A percentile compares a stretch with the other conserved stretches of the same genome.
Evolutionary conservation across 2,797 vertebrate species (phyloP).

Genomic region (Hippoglossus hippoglossus): DNA sequence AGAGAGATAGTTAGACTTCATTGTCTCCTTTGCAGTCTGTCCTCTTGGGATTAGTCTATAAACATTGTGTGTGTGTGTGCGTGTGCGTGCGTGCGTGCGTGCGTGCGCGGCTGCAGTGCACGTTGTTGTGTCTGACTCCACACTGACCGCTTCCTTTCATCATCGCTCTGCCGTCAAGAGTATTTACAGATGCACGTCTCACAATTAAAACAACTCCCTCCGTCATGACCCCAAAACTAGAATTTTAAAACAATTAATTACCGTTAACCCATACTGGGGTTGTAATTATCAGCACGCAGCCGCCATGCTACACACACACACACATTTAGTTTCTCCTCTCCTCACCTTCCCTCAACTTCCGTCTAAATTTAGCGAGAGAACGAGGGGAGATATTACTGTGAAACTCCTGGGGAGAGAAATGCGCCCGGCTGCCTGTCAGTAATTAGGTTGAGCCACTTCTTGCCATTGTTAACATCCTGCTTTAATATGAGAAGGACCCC

Average conservation of each 20-base stretch:
- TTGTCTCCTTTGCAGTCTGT: conserved; percentile 65
- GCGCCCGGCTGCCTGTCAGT: conserved; percentile 65
- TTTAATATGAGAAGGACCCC: conserved; percentile 80
- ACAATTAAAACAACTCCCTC: conserved; percentile 72
- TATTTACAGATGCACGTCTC: conserved; percentile 77
- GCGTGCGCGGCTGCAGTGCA: conserved; percentile 2
- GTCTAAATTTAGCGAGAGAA: conserved; percentile 77
- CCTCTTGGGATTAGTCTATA: conserved; percentile 61
- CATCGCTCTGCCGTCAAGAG: conserved; percentile 26
- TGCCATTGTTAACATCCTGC: conserved; percentile 82
- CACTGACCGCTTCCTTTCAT: conserved; percentile 35
- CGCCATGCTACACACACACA: conserved; percentile 44
- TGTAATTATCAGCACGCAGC: conserved; percentile 80
- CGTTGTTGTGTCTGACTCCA: too few relatives aligned
- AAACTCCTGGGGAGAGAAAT: conserved; percentile 73
- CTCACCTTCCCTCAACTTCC: conserved; percentile 70
- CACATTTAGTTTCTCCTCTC: conserved; percentile 39
- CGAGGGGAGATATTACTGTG: conserved; percentile 65
- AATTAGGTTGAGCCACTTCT: conserved; percentile 85
- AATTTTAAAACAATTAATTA: conserved; percentile 84
- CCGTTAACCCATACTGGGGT: conserved; percentile 72
- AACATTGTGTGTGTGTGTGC: conserved; percentile 41
- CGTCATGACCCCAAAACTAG: conserved; percentile 69
- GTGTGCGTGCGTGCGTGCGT: conserved; percentile 18
- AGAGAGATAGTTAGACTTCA: conserved; percentile 68